phyloP scores from a whole-genome alignment of 2,797 vertebrate species.

The Danio kyathit region DNA sequence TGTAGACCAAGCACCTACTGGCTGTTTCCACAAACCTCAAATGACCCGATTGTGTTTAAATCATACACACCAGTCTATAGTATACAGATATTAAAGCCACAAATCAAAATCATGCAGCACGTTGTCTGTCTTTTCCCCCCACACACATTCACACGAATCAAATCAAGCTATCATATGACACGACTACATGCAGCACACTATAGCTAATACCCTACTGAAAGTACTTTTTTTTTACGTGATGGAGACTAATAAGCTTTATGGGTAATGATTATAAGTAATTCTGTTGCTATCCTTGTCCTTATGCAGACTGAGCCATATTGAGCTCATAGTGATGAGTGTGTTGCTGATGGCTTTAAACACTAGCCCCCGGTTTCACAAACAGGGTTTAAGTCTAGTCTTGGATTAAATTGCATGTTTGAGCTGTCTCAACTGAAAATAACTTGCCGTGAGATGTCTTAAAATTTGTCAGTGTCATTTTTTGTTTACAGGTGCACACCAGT shows the following conservation, averaged over 20 bases:
- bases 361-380: too few relatives aligned
- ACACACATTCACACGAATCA: not conserved
- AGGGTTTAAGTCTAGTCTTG: too few relatives aligned
- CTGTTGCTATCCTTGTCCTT: not conserved
- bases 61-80: conserved; percentile 54
- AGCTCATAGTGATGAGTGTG: too few relatives aligned
- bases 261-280: not conserved
- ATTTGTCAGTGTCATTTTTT: too few relatives aligned
- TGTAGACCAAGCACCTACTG: not conserved
- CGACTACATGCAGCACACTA: not conserved
- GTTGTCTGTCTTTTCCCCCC: not conserved
- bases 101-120: conserved; percentile 58
- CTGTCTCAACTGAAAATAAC: too few relatives aligned
- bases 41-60: conserved; percentile 49
- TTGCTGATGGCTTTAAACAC: too few relatives aligned
- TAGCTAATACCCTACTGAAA: conserved; percentile 10
- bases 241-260: conserved; percentile 1
- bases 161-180: conserved; percentile 15
- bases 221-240: not conserved
- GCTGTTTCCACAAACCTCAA: conserved; percentile 12
- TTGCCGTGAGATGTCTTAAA: too few relatives aligned
- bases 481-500: too few relatives aligned
- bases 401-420: too few relatives aligned
- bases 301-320: too few relatives aligned
- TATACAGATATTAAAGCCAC: conserved; percentile 60